phyloP scores from a whole-genome alignment of 35 echinoderm and acorn worm species.

The Acanthaster planci region DNA sequence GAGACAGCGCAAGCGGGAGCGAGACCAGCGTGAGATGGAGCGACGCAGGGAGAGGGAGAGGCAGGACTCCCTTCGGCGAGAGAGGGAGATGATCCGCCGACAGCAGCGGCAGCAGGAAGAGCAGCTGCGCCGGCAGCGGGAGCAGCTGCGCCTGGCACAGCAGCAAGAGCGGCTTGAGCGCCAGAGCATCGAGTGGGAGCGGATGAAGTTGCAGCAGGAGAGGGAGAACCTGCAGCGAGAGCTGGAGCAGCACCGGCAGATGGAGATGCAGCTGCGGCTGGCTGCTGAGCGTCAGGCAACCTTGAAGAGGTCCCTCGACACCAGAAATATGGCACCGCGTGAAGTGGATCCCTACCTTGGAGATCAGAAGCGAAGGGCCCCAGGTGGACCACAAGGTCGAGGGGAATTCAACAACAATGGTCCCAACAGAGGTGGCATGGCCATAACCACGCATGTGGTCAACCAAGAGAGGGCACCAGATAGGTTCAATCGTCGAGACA shows the following conservation, averaged over 20 bases:
- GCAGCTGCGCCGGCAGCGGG: conserved; percentile 53
- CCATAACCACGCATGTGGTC: conserved; percentile 38
- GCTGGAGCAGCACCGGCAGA: conserved; percentile 55
- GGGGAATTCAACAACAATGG: conserved; percentile 16
- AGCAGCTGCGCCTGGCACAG: conserved; percentile 66
- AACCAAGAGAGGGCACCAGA: conserved; percentile 16
- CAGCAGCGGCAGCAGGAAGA: conserved; percentile 82
- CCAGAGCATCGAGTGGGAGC: conserved; percentile 67
- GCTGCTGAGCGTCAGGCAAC: conserved; percentile 58
- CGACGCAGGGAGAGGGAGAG: conserved; percentile 76
- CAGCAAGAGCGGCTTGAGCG: conserved; percentile 68
- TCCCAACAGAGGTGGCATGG: conserved; percentile 16
- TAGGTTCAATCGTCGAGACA: conserved; percentile 55
- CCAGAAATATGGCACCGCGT: conserved; percentile 62
- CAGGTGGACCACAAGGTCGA: conserved; percentile 22
- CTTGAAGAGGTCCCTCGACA: conserved; percentile 40
- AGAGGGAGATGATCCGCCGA: conserved; percentile 81
- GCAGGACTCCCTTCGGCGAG: conserved; percentile 59
- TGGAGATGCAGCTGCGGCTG: conserved; percentile 55
- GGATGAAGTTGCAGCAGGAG: conserved; percentile 56
- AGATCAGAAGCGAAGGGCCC: conserved; percentile 75
- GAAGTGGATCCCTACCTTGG: conserved; percentile 69
- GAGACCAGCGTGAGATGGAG: conserved; percentile 73
- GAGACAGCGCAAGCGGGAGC: conserved; percentile 71
- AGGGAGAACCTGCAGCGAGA: conserved; percentile 48